Conservation (phyloP, 1,140 invertebrate genomes). For the Pogonomyrmex barbatus region DNA sequence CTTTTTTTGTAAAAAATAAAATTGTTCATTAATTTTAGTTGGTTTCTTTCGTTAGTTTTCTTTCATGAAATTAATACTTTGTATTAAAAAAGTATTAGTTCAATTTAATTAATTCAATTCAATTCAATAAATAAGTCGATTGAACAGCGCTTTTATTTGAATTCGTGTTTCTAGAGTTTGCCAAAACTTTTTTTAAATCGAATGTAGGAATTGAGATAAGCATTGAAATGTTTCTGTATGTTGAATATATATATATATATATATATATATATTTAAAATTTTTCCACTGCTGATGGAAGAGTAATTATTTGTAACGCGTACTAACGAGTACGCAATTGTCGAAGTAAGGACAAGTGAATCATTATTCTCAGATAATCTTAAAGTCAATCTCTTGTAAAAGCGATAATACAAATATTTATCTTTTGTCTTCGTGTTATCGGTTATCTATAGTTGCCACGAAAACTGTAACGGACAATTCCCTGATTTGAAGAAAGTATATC, state of each 20-base stretch:
- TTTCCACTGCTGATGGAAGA: not conserved
- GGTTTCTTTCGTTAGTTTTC: not conserved
- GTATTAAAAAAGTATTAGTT: too few relatives aligned
- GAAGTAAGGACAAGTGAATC: slow-evolving; percentile 37
- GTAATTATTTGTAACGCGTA: not conserved
- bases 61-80: not conserved
- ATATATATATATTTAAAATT: not conserved
- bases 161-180: not conserved
- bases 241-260: not conserved
- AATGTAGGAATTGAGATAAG: not conserved
- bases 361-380: slow-evolving; percentile 30
- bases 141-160: not conserved
- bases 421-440: not conserved
- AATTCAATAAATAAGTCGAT: not conserved
- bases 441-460: not conserved
- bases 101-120: not conserved
- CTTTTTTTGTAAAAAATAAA: not conserved
- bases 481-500: not conserved
- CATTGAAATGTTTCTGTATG: not conserved
- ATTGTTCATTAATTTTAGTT: slow-evolving; percentile 3
- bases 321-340: slow-evolving; percentile 6
- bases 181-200: not conserved
- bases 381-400: not conserved
- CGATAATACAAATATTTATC: slow-evolving; percentile 36
- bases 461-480: not conserved